Conservation (phyloP, 2,888 invertebrate genomes). For the Halocaridina rubra region DNA sequence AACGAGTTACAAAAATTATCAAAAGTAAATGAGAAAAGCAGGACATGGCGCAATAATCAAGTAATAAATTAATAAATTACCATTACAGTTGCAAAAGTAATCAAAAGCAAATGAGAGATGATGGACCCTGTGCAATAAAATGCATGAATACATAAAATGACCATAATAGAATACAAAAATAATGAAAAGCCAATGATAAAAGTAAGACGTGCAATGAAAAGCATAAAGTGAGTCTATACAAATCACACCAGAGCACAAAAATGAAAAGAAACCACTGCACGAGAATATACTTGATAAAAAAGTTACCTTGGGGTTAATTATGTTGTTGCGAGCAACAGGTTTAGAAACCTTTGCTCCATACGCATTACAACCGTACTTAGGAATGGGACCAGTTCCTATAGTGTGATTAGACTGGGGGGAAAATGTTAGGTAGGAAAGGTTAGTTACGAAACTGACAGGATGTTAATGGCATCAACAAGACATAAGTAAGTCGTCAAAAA, state of each 20-base stretch:
- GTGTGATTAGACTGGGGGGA: conserved; percentile 56
- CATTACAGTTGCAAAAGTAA: too few species aligned
- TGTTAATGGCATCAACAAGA: not conserved
- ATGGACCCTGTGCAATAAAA: too few species aligned
- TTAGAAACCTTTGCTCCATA: conserved; percentile 53
- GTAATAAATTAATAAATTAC: too few species aligned
- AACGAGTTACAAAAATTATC: too few species aligned
- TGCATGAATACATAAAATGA: too few species aligned
- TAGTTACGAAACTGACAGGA: not conserved
- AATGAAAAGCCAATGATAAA: not conserved
- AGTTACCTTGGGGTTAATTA: conserved; percentile 56
- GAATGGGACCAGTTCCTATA: conserved; percentile 48
- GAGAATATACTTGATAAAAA: not conserved
- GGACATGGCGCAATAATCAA: too few species aligned
- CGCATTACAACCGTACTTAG: conserved; percentile 50
- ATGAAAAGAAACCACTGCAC: not conserved
- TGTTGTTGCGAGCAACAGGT: conserved; percentile 49
- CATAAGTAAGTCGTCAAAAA: not conserved
- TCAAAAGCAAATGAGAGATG: too few species aligned
- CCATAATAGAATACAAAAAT: too few species aligned
- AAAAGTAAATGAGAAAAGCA: too few species aligned
- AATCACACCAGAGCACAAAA: not conserved
- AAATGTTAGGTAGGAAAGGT: not conserved
- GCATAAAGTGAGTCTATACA: not conserved
- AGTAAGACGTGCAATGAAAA: not conserved